Evolutionary conservation across 2,888 invertebrate species (phyloP).

Genomic region (Tridacna gigas): DNA sequence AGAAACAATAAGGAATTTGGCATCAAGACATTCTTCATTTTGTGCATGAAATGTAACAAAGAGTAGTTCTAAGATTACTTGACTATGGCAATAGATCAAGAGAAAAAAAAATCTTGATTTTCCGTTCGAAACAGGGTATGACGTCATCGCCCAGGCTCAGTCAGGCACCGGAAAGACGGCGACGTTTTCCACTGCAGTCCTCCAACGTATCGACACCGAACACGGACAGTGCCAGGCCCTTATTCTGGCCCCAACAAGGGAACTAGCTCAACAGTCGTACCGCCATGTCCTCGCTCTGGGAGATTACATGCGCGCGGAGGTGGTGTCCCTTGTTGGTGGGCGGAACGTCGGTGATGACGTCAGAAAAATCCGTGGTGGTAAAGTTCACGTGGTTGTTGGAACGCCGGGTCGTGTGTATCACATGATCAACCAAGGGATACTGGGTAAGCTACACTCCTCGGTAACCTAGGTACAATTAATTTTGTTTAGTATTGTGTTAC

Average conservation of each 20-base stretch:
- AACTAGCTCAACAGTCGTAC: slow-evolving; percentile 91
- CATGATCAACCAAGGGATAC: slow-evolving; percentile 96
- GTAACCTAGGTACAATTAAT: no score
- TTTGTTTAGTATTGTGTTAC: no score
- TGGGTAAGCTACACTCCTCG: slow-evolving; percentile 86
- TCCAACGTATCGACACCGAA: slow-evolving; percentile 97
- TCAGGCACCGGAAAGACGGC: slow-evolving; percentile 99
- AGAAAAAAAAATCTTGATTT: not conserved
- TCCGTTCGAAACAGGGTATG: slow-evolving; percentile 88
- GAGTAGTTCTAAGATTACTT: no score
- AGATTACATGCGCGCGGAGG: slow-evolving; percentile 98
- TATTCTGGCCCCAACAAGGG: slow-evolving; percentile 97
- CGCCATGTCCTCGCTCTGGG: slow-evolving; percentile 97
- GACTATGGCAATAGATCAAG: not conserved
- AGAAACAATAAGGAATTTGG: no score
- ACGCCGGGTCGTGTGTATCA: slow-evolving; percentile 99
- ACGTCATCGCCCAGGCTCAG: slow-evolving; percentile 99
- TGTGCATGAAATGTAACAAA: no score
- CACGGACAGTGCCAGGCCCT: slow-evolving; percentile 97
- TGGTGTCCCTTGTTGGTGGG: slow-evolving; percentile 99
- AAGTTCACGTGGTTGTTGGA: slow-evolving; percentile 97
- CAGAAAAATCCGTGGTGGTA: slow-evolving; percentile 94
- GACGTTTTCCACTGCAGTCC: slow-evolving; percentile 98
- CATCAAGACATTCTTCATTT: no score
- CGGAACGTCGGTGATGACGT: slow-evolving; percentile 99